These are phyloP conservation scores for Mustelus asterias DNA, from an alignment of 2,113 vertebrate genomes.

Conservation along the genomic window DNA sequence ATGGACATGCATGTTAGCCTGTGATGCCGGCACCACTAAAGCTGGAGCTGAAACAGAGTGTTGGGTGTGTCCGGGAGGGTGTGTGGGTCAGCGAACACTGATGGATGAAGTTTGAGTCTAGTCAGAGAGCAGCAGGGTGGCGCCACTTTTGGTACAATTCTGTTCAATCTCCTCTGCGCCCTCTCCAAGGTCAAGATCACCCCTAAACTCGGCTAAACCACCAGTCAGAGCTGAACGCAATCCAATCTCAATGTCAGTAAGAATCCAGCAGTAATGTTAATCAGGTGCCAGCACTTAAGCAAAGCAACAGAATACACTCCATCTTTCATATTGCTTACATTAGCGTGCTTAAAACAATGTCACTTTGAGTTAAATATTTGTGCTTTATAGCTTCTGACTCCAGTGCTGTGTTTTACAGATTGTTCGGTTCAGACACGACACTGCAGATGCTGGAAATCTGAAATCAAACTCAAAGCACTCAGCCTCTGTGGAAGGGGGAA, in stretches of 20 bases:
- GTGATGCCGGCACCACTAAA: no score
- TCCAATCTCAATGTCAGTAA: not conserved
- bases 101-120: not conserved
- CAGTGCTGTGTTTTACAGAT: not conserved
- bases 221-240: not conserved
- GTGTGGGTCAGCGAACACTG: not conserved
- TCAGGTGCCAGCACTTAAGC: not conserved
- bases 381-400: not conserved
- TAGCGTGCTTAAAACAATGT: not conserved
- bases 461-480: not conserved
- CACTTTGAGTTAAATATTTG: slow-evolving; percentile 1
- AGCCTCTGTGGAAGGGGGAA: not conserved
- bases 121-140: not conserved
- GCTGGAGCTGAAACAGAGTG: no score
- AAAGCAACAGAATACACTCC: not conserved
- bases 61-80: no score
- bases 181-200: not conserved
- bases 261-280: not conserved
- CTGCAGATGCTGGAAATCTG: not conserved
- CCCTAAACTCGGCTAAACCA: not conserved
- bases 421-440: not conserved
- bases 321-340: not conserved
- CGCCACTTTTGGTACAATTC: not conserved
- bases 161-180: not conserved
- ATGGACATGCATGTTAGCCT: no score